phyloP scores from a whole-genome alignment of 2,113 vertebrate genomes.

The Phalacrocorax pelagicus region DNA sequence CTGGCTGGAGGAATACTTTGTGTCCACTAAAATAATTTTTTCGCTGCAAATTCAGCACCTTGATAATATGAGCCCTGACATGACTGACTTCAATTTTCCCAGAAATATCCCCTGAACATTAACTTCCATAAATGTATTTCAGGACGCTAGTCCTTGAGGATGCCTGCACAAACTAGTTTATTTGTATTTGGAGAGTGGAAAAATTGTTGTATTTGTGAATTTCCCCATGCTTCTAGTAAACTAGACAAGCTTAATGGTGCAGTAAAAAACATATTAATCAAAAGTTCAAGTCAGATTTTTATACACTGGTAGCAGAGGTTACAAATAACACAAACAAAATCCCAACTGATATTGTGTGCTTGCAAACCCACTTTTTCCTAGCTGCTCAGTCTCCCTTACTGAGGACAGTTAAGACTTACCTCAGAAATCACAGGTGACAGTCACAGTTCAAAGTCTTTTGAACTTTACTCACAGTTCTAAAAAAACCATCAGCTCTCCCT shows the following conservation, averaged over 20 bases:
- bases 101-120: constrained; percentile 1
- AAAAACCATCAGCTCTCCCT: not conserved
- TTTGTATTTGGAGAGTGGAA: not conserved
- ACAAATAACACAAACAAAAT: constrained; percentile 1
- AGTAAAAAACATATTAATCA: constrained; percentile 50
- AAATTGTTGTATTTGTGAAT: constrained; percentile 4
- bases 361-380: not conserved
- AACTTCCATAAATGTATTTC: constrained; percentile 28
- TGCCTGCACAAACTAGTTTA: not conserved
- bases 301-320: not conserved
- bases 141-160: not conserved
- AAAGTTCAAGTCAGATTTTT: constrained; percentile 17
- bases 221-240: constrained; percentile 16
- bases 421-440: not conserved
- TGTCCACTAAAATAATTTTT: not conserved
- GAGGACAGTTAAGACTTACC: not conserved
- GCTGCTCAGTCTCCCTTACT: not conserved
- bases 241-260: constrained; percentile 25
- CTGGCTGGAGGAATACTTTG: not conserved
- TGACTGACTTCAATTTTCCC: not conserved
- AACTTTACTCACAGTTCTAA: not conserved
- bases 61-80: not conserved
- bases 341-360: not conserved
- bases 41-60: not conserved
- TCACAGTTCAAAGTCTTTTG: not conserved